Evolutionary conservation across 2,113 vertebrate species (phyloP).

Genomic region (Paradoxurus hermaphroditus): DNA sequence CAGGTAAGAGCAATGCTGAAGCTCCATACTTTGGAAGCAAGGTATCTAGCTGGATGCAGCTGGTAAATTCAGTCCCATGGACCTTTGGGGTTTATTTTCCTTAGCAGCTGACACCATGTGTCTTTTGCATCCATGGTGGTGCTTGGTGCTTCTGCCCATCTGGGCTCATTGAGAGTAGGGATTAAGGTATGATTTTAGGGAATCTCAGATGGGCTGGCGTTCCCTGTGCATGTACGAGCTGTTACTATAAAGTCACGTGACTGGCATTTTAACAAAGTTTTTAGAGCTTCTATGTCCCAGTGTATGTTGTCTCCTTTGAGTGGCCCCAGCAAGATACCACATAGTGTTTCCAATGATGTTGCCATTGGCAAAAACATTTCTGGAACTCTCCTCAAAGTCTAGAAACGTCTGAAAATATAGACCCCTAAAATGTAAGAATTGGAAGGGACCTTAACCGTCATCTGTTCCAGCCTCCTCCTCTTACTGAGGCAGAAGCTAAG

Average conservation of each 20-base stretch:
- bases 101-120: constrained; percentile 75
- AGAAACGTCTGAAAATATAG: constrained; percentile 4
- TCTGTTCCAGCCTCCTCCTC: background rate
- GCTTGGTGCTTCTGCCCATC: constrained; percentile 76
- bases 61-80: constrained; percentile 73
- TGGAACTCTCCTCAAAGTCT: constrained; percentile 26
- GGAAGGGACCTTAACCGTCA: background rate
- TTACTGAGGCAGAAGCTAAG: background rate
- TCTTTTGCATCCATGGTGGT: constrained; percentile 77
- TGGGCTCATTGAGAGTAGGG: constrained; percentile 67
- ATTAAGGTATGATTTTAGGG: constrained; percentile 55
- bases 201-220: constrained; percentile 59
- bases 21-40: constrained; percentile 67
- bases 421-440: background rate
- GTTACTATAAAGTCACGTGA: constrained; percentile 53
- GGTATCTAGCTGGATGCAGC: constrained; percentile 74
- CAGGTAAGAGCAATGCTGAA: constrained; percentile 56
- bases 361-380: constrained; percentile 55
- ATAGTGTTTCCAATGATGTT: constrained; percentile 3
- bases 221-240: constrained; percentile 58
- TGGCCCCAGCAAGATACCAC: constrained; percentile 11
- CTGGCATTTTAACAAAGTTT: constrained; percentile 51
- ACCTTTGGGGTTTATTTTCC: constrained; percentile 70
- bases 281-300: constrained; percentile 17
- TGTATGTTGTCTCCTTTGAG: background rate